These are phyloP conservation scores for Anarsia innoxiella DNA, from an alignment of 2,888 invertebrate genomes.

Conservation along the genomic window DNA sequence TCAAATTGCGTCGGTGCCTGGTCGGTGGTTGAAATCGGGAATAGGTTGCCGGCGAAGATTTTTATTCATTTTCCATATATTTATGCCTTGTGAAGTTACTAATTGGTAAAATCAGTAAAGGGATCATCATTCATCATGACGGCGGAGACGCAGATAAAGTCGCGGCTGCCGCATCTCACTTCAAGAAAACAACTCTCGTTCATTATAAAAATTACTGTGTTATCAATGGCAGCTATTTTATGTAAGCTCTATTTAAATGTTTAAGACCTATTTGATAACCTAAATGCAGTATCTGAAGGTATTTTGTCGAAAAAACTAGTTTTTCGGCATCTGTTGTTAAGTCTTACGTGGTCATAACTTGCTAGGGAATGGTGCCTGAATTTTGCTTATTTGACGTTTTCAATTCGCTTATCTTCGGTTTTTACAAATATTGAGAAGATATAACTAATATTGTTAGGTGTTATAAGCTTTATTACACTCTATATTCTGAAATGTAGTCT, in stretches of 20 bases:
- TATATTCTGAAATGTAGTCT: no score
- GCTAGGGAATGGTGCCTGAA: slow-evolving; percentile 22
- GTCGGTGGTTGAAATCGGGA: slow-evolving; percentile 23
- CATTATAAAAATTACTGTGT: slow-evolving; percentile 85
- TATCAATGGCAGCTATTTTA: slow-evolving; percentile 92
- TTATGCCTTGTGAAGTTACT: slow-evolving; percentile 29
- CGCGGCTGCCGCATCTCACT: slow-evolving; percentile 55
- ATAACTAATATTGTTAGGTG: no score
- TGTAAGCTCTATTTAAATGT: slow-evolving; percentile 79
- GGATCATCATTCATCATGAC: slow-evolving; percentile 43
- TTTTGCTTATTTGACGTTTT: slow-evolving; percentile 10
- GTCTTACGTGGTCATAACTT: slow-evolving; percentile 36
- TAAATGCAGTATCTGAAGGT: background rate
- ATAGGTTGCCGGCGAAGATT: slow-evolving; percentile 63
- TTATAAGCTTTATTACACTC: no score
- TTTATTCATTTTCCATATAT: slow-evolving; percentile 22
- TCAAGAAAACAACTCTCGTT: slow-evolving; percentile 72
- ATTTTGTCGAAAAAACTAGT: background rate
- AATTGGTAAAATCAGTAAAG: slow-evolving; percentile 19
- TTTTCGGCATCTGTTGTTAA: slow-evolving; percentile 10
- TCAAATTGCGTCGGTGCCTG: slow-evolving; percentile 34
- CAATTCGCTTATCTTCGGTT: background rate
- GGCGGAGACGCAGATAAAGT: slow-evolving; percentile 49
- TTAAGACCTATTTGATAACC: background rate
- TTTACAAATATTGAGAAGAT: no score